Percentiles rank a stretch among this genome's conserved stretches.
These are phyloP conservation scores for Apteryx mantelli DNA, from an alignment of 2,113 vertebrate genomes.

Conservation along the genomic window DNA sequence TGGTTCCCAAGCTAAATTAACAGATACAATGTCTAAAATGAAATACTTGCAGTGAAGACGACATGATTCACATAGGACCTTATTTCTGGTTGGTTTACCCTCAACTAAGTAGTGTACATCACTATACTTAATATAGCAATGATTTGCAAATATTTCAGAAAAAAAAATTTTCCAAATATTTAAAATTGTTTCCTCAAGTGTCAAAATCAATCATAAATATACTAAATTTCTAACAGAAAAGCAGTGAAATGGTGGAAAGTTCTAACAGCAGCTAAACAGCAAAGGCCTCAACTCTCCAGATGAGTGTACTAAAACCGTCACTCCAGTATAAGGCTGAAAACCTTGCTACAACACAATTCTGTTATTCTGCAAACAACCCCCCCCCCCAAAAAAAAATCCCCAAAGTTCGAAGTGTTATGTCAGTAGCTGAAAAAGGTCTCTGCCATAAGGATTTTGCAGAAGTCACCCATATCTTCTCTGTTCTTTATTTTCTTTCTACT, in stretches of 20 bases:
- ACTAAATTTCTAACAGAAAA: not conserved
- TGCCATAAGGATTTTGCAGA: not conserved
- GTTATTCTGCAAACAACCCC: not conserved
- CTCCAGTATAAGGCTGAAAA: not conserved
- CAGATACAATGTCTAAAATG: not conserved
- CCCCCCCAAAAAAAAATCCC: not conserved
- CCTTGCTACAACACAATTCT: not conserved
- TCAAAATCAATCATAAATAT: not conserved
- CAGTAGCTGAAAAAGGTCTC: not conserved
- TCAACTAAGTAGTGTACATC: not conserved
- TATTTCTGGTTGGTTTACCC: not conserved
- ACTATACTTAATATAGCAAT: not conserved
- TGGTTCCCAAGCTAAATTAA: not conserved
- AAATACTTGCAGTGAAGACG: not conserved
- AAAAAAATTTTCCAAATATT: not conserved
- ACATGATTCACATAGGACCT: accelerated
- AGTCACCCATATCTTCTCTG: not conserved
- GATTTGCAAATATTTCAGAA: not conserved
- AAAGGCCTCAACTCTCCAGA: not conserved
- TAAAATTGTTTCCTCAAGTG: not conserved
- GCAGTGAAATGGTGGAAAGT: not conserved
- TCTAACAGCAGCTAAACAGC: not conserved
- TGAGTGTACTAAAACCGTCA: accelerated
- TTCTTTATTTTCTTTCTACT: not conserved
- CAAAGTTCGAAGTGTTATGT: not conserved